These are phyloP conservation scores for Alca torda DNA, from an alignment of 2,797 vertebrate genomes.

Conservation along the genomic window DNA sequence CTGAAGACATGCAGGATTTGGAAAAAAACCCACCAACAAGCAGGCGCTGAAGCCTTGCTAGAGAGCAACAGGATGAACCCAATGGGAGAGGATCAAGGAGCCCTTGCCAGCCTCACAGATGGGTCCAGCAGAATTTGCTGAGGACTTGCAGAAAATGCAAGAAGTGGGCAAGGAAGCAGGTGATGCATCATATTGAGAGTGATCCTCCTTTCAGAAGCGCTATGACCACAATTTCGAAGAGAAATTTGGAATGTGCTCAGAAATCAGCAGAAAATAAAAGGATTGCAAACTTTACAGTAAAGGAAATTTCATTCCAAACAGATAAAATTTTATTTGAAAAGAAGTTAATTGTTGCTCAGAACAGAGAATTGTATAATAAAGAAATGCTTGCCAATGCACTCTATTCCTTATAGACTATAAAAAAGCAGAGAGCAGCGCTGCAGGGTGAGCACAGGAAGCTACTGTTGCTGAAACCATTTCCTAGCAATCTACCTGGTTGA, in stretches of 20 bases:
- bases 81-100: background rate
- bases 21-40: background rate
- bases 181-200: background rate
- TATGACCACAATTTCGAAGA: fast-evolving
- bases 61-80: background rate
- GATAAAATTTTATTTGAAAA: background rate
- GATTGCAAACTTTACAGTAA: background rate
- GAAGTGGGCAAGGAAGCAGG: background rate
- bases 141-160: background rate
- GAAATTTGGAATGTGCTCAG: background rate
- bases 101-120: background rate
- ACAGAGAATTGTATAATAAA: background rate
- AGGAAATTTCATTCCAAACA: background rate
- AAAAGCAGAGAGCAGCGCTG: background rate
- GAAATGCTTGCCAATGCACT: background rate
- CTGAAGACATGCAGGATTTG: background rate
- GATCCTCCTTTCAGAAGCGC: background rate
- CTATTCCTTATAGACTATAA: background rate
- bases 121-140: background rate
- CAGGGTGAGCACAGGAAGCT: background rate
- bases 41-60: background rate
- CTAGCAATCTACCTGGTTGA: background rate
- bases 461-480: background rate
- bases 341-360: background rate
- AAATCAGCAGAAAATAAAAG: background rate